These are phyloP conservation scores for Ashinkailepas kermadecensis DNA, from an alignment of 2,888 invertebrate species.

Conservation along the genomic window DNA sequence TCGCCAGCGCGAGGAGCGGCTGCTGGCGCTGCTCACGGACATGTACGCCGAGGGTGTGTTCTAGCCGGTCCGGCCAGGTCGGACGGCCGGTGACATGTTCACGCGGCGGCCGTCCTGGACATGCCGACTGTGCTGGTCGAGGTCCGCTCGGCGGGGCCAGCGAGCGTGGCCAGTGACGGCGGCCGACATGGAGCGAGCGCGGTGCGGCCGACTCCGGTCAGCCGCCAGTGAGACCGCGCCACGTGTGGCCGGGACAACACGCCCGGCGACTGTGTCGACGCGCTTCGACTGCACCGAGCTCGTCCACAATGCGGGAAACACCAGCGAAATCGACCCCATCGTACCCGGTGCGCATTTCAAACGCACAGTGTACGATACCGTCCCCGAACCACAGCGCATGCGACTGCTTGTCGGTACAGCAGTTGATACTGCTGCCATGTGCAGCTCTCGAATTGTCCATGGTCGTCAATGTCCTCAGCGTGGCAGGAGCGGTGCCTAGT, in stretches of 20 bases:
- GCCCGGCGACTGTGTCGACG: background rate
- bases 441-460: no score
- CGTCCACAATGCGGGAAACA: no score
- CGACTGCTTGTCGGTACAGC: no score
- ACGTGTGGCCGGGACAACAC: background rate
- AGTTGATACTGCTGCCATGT: no score
- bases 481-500: no score
- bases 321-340: no score
- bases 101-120: background rate
- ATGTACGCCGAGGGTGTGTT: slow-evolving; percentile 62
- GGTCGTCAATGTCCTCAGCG: no score
- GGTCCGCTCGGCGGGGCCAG: background rate
- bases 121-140: background rate
- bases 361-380: no score
- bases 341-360: no score
- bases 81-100: background rate
- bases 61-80: slow-evolving; percentile 1
- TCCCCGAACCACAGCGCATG: no score
- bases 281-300: background rate
- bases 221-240: background rate
- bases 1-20: slow-evolving; percentile 62
- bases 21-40: slow-evolving; percentile 65
- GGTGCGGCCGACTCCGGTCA: background rate
- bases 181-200: background rate
- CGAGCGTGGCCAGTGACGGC: background rate